Evolutionary conservation across 2,113 vertebrate species (phyloP).

Genomic region (Neofelis nebulosa): DNA sequence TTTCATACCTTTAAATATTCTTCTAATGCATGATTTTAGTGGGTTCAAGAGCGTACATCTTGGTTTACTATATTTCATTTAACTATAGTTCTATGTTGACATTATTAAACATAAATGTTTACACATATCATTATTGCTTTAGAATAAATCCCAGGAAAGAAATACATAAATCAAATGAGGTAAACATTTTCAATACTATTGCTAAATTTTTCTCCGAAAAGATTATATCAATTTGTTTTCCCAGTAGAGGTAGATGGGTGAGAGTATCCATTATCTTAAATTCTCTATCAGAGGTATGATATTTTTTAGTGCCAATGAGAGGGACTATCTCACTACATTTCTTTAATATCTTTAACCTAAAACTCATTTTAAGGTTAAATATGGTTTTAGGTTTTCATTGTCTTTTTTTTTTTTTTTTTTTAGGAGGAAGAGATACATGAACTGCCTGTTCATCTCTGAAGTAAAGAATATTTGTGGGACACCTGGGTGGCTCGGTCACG

Average conservation of each 20-base stretch:
- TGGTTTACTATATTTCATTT: neutral
- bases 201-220: neutral
- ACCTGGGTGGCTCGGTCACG: too few species aligned
- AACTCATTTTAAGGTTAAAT: neutral
- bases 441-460: neutral
- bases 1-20: neutral
- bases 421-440: neutral
- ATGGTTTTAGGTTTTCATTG: neutral
- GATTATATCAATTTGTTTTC: neutral
- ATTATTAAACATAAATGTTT: slow-evolving; percentile 8
- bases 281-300: neutral
- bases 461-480: neutral
- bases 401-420: neutral
- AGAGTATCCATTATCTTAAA: neutral
- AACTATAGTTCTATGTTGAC: neutral
- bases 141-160: neutral
- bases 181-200: slow-evolving; percentile 24
- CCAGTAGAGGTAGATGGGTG: neutral
- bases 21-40: neutral
- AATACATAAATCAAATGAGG: neutral
- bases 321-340: neutral
- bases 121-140: neutral
- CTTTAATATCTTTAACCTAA: neutral
- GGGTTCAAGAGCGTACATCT: neutral
- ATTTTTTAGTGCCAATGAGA: neutral